These are phyloP conservation scores for Menidia menidia DNA, from an alignment of 2,797 vertebrate species.

Conservation along the genomic window DNA sequence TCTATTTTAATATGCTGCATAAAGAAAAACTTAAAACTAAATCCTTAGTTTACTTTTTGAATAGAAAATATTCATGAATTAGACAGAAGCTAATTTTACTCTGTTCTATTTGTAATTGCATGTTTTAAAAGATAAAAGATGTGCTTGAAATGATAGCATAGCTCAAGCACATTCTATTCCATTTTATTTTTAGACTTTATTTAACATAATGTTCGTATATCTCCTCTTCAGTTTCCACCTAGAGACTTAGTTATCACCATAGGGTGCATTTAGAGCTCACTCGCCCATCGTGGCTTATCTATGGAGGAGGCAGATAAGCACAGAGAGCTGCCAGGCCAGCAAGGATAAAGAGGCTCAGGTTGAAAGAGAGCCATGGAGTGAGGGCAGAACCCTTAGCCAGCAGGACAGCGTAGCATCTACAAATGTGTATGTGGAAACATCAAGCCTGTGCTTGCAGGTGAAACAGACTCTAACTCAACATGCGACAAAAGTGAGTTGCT, in stretches of 20 bases:
- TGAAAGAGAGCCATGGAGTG: conserved; percentile 66
- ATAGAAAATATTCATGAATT: background rate
- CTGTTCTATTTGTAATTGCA: background rate
- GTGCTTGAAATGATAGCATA: background rate
- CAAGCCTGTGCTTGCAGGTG: conserved; percentile 20
- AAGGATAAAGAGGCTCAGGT: conserved; percentile 72
- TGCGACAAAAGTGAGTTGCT: conserved; percentile 23
- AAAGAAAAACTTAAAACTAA: background rate
- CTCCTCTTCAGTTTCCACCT: conserved; percentile 35
- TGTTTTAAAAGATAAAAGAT: conserved; percentile 1
- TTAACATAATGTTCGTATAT: conserved; percentile 9
- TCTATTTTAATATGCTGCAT: background rate
- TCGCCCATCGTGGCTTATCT: conserved; percentile 73
- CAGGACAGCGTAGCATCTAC: conserved; percentile 44
- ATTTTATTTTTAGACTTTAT: background rate
- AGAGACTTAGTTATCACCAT: conserved; percentile 56
- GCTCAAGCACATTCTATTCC: background rate
- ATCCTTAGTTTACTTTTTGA: background rate
- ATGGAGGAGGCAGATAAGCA: conserved; percentile 73
- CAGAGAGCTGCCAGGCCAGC: conserved; percentile 70
- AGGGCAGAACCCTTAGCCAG: conserved; percentile 64
- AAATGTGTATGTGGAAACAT: conserved; percentile 26
- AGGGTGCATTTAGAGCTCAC: conserved; percentile 54
- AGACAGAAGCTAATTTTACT: background rate
- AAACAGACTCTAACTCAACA: conserved; percentile 14